Percentiles rank a stretch among this genome's conserved stretches.
Evolutionary conservation across 2,888 invertebrate genomes (phyloP).

Genomic region (Phorcus lineatus): DNA sequence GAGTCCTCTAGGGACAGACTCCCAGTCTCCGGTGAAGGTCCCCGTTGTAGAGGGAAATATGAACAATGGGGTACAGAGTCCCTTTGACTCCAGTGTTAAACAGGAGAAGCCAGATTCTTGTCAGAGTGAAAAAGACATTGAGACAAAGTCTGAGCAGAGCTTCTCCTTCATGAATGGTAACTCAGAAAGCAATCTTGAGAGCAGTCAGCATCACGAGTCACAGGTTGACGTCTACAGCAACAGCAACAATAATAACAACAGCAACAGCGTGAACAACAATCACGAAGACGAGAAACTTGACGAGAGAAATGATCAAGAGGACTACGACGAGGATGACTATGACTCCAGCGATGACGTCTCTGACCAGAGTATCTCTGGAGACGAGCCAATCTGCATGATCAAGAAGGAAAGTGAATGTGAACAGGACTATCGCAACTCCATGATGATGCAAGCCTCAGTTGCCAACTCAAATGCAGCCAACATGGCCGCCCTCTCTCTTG

Average conservation of each 20-base stretch:
- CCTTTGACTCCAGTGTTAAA: slow-evolving; percentile 2
- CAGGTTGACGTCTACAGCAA: background rate
- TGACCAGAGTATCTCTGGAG: slow-evolving; percentile 17
- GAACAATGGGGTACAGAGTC: background rate
- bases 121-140: background rate
- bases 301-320: slow-evolving; percentile 52
- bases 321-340: slow-evolving; percentile 41
- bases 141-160: background rate
- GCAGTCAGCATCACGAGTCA: background rate
- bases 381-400: background rate
- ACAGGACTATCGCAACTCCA: background rate
- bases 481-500: slow-evolving; percentile 48
- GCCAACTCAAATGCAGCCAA: slow-evolving; percentile 36
- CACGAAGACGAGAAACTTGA: slow-evolving; percentile 41
- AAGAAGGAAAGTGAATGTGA: slow-evolving; percentile 6
- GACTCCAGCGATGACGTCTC: slow-evolving; percentile 31
- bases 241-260: slow-evolving; percentile 12
- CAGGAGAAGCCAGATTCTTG: background rate
- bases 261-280: background rate
- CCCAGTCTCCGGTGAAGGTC: slow-evolving; percentile 27
- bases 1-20: slow-evolving; percentile 35
- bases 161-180: background rate
- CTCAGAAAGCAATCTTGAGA: background rate
- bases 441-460: slow-evolving; percentile 9
- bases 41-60: background rate